These are phyloP conservation scores for Calliphora vomitoria DNA, from an alignment of 2,888 invertebrate genomes.

Conservation along the genomic window DNA sequence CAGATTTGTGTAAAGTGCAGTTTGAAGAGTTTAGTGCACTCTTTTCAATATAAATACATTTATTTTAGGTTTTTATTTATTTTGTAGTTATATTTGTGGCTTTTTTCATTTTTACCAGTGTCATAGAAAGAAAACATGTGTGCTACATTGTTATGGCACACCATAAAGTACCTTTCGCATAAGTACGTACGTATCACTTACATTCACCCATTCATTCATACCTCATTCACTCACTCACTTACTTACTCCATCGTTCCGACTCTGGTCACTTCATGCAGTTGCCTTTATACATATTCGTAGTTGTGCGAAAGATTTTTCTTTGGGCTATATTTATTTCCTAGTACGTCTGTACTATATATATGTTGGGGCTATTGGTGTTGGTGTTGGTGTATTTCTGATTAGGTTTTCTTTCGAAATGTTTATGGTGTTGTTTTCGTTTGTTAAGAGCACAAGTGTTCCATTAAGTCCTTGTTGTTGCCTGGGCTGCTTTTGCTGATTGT, in stretches of 20 bases:
- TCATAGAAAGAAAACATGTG: conserved; percentile 68
- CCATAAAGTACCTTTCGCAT: conserved; percentile 67
- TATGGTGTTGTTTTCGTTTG: conserved; percentile 12
- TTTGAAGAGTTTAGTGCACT: conserved; percentile 70
- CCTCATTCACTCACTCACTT: conserved; percentile 47
- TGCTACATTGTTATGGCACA: conserved; percentile 63
- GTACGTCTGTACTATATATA: background rate
- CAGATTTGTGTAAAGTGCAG: conserved; percentile 71
- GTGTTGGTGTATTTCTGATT: conserved; percentile 68
- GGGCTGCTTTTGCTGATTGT: conserved; percentile 5
- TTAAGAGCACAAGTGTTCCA: conserved; percentile 72
- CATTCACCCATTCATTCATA: conserved; percentile 65
- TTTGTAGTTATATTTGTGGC: conserved; percentile 20
- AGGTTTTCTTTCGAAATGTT: conserved; percentile 40
- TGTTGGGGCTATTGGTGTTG: background rate
- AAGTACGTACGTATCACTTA: conserved; percentile 44
- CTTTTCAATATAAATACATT: conserved; percentile 53
- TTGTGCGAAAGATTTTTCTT: conserved; percentile 51
- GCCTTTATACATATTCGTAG: background rate
- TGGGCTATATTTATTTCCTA: conserved; percentile 52
- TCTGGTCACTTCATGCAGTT: conserved; percentile 14
- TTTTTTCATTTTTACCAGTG: conserved; percentile 32
- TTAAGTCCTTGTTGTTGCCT: conserved; percentile 58
- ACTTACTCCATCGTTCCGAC: background rate
- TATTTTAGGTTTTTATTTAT: conserved; percentile 35